phyloP scores from a whole-genome alignment of 2,888 invertebrate genomes.

The Electrophaes corylata region DNA sequence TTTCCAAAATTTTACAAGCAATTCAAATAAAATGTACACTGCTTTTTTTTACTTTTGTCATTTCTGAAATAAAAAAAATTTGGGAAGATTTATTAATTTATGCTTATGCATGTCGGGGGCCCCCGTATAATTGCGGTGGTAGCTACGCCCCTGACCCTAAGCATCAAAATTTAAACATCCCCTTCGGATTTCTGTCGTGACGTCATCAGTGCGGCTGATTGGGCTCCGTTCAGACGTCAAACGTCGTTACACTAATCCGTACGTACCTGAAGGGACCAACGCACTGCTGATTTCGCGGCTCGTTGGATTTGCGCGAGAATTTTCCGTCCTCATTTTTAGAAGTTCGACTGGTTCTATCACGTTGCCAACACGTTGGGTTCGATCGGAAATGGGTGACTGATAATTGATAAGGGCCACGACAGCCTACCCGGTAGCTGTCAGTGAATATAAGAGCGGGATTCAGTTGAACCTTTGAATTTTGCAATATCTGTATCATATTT shows the following conservation, averaged over 20 bases:
- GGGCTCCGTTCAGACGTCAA: slow-evolving; percentile 36
- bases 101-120: no score
- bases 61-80: no score
- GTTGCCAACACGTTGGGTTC: slow-evolving; percentile 8
- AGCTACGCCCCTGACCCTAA: no score
- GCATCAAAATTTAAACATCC: slow-evolving; percentile 17
- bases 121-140: no score
- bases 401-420: slow-evolving; percentile 18
- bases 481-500: background rate
- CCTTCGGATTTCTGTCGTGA: slow-evolving; percentile 15
- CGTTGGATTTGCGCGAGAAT: slow-evolving; percentile 28
- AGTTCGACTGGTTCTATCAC: slow-evolving; percentile 2
- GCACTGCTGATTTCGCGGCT: slow-evolving; percentile 36
- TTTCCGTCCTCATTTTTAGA: slow-evolving; percentile 20
- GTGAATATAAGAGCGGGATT: slow-evolving; percentile 6
- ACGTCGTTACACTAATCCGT: slow-evolving; percentile 38
- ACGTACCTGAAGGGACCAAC: slow-evolving; percentile 31
- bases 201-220: slow-evolving; percentile 34
- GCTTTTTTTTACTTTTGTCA: no score
- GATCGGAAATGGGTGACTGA: slow-evolving; percentile 8
- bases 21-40: no score
- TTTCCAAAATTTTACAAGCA: no score
- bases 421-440: slow-evolving; percentile 6
- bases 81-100: no score
- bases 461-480: background rate